These are phyloP conservation scores for Mus minutoides DNA, from an alignment of 2,797 vertebrate species.

Conservation along the genomic window DNA sequence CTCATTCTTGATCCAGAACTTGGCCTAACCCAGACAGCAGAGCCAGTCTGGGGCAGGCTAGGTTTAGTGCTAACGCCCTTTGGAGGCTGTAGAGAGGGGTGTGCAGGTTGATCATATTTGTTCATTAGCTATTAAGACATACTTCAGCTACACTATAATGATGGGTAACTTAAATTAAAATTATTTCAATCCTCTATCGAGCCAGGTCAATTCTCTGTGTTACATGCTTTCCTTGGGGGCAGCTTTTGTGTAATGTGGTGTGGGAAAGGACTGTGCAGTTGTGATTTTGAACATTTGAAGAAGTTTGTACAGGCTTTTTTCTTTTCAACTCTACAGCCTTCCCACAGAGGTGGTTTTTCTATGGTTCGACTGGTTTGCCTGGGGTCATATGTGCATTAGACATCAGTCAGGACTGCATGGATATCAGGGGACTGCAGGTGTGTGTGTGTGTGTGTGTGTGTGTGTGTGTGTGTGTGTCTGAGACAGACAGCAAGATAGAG, in stretches of 20 bases:
- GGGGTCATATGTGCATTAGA: background rate
- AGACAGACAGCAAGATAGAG: background rate
- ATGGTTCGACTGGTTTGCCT: background rate
- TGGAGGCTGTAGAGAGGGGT: background rate
- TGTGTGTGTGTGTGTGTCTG: background rate
- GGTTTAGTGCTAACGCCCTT: background rate
- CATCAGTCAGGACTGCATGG: background rate
- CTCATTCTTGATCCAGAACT: background rate
- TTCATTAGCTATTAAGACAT: background rate
- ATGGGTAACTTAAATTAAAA: background rate
- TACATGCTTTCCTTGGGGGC: background rate
- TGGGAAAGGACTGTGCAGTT: background rate
- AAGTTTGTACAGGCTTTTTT: conserved; percentile 1
- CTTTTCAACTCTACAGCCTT: background rate
- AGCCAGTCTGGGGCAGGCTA: background rate
- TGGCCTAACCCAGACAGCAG: conserved; percentile 3
- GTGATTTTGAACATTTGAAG: background rate
- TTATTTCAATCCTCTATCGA: background rate
- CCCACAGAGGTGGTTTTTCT: background rate
- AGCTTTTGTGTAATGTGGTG: background rate
- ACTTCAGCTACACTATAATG: background rate
- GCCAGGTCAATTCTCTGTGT: background rate
- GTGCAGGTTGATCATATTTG: background rate
- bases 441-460: background rate
- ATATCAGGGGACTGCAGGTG: background rate